Base-by-base conservation (phyloP, 2,888 invertebrate species). In the Salticus scenicus region DNA sequence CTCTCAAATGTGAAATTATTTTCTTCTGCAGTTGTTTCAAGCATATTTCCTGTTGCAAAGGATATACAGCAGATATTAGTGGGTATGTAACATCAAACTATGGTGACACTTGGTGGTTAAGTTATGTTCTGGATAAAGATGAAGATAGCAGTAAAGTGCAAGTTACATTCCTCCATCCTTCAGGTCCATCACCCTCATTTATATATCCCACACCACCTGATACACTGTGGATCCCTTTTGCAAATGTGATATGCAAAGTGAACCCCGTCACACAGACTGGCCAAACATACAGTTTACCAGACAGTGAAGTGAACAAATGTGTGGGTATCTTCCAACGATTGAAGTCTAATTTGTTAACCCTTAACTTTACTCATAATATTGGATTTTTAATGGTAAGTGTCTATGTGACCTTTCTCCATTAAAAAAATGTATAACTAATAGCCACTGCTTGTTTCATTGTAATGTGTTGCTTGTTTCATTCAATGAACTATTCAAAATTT, bases 151-250 rank as follows among this genome's bases (percentile, higher is more conserved):
- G 10, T 28, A 1, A 64, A 28, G 10, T 64, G 27, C 8, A 64
- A 28, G 64, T 64, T 64, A 64, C 64, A 7, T 64, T 64, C 64
- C 64, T 64, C 8, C 64, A 64, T n/a, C 64, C 64, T 10, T 7
- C 28, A 28, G 64, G 64, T 10, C 64, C 64, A 5, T 64, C 64
- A 64, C 12, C 28, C 5, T 64, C 64, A 14, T 64, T 28, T 28
- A n/a, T n/a, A 28, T 64, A 64, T 64, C 64, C 64, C 1, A 64
- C 28, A 28, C 5, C 8, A 24, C 64, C 64, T 5, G 64, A 64
- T 10, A 64, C 17, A 28, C 64, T 28, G 17, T 10, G 28, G 27
- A 28, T 64, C 10, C 28, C 64, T 28, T 8, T 28, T 14, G 1
- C 5, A 14, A 17, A 24, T 28, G 64, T 64, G 1, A 8, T 64